A percentile compares a stretch with the other conserved stretches of the same genome.
These are phyloP conservation scores for Chesias legatella DNA, from an alignment of 2,888 invertebrate species.

Conservation along the genomic window DNA sequence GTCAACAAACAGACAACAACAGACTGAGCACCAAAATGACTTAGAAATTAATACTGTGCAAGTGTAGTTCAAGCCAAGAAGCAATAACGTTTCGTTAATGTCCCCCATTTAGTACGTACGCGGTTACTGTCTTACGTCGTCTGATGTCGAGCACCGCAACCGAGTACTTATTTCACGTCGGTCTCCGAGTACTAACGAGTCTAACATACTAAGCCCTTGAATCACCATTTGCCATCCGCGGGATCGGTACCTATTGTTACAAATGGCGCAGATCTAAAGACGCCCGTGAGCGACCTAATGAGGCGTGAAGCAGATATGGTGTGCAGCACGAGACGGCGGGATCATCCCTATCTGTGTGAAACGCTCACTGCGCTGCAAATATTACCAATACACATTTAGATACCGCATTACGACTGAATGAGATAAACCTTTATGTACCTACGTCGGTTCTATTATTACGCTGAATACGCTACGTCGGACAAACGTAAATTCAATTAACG, in stretches of 20 bases:
- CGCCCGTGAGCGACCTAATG: constrained; percentile 71
- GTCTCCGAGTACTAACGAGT: constrained; percentile 53
- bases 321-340: constrained; percentile 60
- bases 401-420: constrained; percentile 35
- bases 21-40: constrained; percentile 23
- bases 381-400: constrained; percentile 41
- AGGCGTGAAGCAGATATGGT: constrained; percentile 82
- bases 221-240: constrained; percentile 68
- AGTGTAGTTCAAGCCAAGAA: constrained; percentile 67
- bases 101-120: constrained; percentile 70
- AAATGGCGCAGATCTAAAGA: constrained; percentile 70
- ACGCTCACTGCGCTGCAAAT: constrained; percentile 55
- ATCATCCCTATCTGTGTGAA: constrained; percentile 66
- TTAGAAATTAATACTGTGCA: constrained; percentile 69
- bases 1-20: constrained; percentile 38
- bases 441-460: constrained; percentile 7
- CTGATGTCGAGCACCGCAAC: constrained; percentile 51
- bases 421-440: constrained; percentile 33
- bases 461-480: constrained; percentile 16
- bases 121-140: constrained; percentile 65
- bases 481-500: constrained; percentile 33
- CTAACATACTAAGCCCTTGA: constrained; percentile 60
- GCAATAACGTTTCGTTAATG: constrained; percentile 76
- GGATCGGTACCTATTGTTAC: constrained; percentile 74
- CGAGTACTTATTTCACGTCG: constrained; percentile 56